Evolutionary conservation across 2,888 invertebrate species (phyloP), one percentile per base, ranked within the genome.

Genomic region (Dimorphilus gyrociliatus): DNA sequence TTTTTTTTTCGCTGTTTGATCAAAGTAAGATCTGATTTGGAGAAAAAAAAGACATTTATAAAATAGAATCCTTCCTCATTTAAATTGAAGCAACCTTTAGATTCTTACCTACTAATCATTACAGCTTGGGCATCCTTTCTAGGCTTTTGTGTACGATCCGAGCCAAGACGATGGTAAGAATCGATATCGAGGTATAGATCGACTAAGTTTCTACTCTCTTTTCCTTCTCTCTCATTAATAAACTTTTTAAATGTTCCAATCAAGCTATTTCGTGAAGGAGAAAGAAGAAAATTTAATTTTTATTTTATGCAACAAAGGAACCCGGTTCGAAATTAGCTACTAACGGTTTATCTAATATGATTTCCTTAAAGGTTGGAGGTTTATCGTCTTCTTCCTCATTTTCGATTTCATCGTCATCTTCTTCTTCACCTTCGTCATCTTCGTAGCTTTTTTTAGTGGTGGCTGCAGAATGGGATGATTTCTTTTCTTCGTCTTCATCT

Each of bases 221-320:
- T 48, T 4, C 46, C 46, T 29, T 52, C 42, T 4, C 42, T 44
- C 15, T 56, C 58, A 6, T 40, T 33, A 16, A 55, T 33, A 37
- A 48, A 50, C 42, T 58, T 58, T 44, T 51, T 53, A 39, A 57
- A 60, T 42, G 54, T 46, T 12, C 46, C 39, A 39, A 56, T 51
- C 21, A 60, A 40, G 18, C 59, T 60, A 42, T 5, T 34, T 29
- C 13, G 19, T 23, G 29, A 29, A 23, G 23, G 8, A 33, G 14
- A 5, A 28, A n/a, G 17, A 8, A 27, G 5, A 25, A 17, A 4
- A 3, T 10, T 4, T 16, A 19, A 17, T 19, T 7, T 27, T 21
- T 26, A 3, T 16, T 16, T 16, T 19, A n/a, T 7, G 16, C 3
- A 10, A 16, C 5, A 7, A 27, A 6, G 27, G 19, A 16, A 10